Base-by-base conservation (phyloP, 2,888 invertebrate genomes). In the Drosophila flavopinicola region DNA sequence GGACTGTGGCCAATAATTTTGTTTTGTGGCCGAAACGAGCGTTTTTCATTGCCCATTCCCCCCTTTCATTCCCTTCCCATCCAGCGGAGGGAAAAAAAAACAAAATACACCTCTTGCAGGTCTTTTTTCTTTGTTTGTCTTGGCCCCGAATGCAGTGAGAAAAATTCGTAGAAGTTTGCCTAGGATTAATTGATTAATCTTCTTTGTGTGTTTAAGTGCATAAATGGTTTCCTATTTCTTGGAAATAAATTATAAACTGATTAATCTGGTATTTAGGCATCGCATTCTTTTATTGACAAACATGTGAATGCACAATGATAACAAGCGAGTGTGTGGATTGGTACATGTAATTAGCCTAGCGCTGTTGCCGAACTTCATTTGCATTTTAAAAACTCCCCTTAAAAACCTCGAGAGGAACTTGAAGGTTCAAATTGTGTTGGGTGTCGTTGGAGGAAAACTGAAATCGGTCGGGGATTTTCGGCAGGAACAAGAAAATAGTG, bases 131-230 rank as follows among this genome's bases (percentile, higher is more conserved):
- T 42, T 66, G 65, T 63, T 66, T 63, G 66, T 53, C 44, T 67
- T 59, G 68, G 44, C 47, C 49, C 48, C 41, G 42, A 73, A 69
- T 80, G 80, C 80, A 80, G 80, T 86, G 77, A 76, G 68, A 76
- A 68, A 80, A 80, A 79, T 80, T 80, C 79, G 67, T 79, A 85
- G 80, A 86, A 80, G 49, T 84, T 66, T 58, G 66, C 61, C 84
- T 80, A 86, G 74, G 68, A 80, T 79, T 85, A 80, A 80, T 80
- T 80, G 84, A 67, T 79, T 70, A 61, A 66, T 65, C 70, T 69
- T 35, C 35, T 57, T 7, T 53, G 45, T 66, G 42, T 65, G 42
- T 58, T 35, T 35, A 60, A 68, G 66, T 80, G 75, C 30, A 61
- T 66, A 56, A 66, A 75, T 66, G 53, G 53, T 66, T 59, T 66